Evolutionary conservation across 2,797 vertebrate genomes (phyloP).

Genomic region (Notolepis coatsorum): DNA sequence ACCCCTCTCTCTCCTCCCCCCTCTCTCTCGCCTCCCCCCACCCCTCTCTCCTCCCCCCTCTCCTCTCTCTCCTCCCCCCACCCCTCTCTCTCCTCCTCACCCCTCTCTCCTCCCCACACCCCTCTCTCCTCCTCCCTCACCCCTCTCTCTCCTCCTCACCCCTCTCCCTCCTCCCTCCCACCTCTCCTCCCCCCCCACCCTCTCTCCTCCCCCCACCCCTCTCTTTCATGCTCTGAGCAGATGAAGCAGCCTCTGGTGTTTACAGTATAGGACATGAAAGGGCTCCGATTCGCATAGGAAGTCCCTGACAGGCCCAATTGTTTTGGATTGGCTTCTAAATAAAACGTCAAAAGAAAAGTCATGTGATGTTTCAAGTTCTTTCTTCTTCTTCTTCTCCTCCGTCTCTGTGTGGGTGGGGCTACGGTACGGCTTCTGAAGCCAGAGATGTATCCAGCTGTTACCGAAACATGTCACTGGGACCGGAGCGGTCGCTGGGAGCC

Average conservation of each 20-base stretch:
- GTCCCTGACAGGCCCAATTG: slow-evolving; percentile 47
- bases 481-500: slow-evolving; percentile 59
- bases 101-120: neutral
- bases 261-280: slow-evolving; percentile 59
- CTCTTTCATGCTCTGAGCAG: slow-evolving; percentile 30
- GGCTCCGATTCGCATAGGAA: slow-evolving; percentile 48
- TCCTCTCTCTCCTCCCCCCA: neutral
- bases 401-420: too few relatives aligned
- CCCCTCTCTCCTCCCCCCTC: neutral
- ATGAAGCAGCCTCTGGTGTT: slow-evolving; percentile 35
- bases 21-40: neutral
- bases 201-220: neutral
- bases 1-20: slow-evolving; percentile 4
- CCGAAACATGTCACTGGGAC: slow-evolving; percentile 48
- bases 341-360: slow-evolving; percentile 9
- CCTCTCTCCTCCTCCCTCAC: neutral
- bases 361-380: slow-evolving; percentile 51
- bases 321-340: slow-evolving; percentile 23
- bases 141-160: neutral
- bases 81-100: too few relatives aligned
- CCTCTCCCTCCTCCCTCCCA: neutral
- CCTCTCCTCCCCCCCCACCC: slow-evolving; percentile 4
- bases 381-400: too few relatives aligned
- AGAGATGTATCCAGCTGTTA: slow-evolving; percentile 57
- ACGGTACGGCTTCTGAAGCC: too few relatives aligned